Conservation (phyloP, 2,113 vertebrate species). For the Trichomycterus rosablanca region DNA sequence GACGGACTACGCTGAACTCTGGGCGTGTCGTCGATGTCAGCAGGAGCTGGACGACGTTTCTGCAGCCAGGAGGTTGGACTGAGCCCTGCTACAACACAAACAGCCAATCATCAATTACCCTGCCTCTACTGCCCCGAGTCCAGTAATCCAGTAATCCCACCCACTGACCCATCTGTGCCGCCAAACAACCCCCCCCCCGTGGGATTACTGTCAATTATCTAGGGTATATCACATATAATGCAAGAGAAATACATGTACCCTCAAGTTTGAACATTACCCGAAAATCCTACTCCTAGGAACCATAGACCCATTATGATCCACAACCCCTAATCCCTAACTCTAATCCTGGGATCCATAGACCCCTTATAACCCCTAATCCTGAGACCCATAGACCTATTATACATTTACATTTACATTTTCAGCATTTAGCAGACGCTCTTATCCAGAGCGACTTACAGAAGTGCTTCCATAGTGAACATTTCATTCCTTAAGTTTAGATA, state of each 20-base stretch:
- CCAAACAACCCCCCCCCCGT: too few relatives aligned
- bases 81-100: conserved; percentile 70
- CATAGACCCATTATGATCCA: neutral
- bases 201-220: neutral
- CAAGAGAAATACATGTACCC: neutral
- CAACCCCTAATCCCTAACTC: neutral
- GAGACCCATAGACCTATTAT: too few relatives aligned
- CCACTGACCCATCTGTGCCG: too few relatives aligned
- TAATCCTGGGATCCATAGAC: too few relatives aligned
- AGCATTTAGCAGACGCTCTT: too few relatives aligned
- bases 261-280: too few relatives aligned
- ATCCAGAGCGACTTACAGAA: too few relatives aligned
- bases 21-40: conserved; percentile 60
- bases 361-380: neutral
- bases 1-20: conserved; percentile 41
- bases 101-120: conserved; percentile 61
- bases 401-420: too few relatives aligned
- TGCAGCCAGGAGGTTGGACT: conserved; percentile 69
- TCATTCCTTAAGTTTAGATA: too few relatives aligned
- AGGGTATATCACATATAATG: neutral
- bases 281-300: neutral
- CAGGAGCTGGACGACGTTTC: conserved; percentile 75
- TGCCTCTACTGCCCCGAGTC: conserved; percentile 19
- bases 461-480: too few relatives aligned
- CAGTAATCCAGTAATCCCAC: neutral